phyloP scores from a whole-genome alignment of 2,888 invertebrate species.

The Rhagophthalmus giganteus region DNA sequence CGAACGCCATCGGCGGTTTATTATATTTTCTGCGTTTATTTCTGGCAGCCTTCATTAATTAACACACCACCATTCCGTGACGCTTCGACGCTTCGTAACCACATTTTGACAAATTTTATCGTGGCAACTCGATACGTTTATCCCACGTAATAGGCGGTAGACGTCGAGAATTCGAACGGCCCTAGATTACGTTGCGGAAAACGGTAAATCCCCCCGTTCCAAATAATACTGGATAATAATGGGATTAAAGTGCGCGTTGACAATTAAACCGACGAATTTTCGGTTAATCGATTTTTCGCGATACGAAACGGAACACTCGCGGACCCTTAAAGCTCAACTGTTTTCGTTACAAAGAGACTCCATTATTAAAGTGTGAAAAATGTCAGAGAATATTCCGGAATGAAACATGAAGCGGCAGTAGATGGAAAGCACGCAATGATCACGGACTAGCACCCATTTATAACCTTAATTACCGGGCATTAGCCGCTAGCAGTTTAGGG shows the following conservation, averaged over 20 bases:
- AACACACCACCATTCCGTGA: constrained; percentile 11
- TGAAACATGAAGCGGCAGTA: constrained; percentile 26
- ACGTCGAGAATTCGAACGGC: too few species aligned
- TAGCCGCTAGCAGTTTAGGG: constrained; percentile 28
- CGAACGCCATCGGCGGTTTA: constrained; percentile 19
- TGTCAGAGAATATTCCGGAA: constrained; percentile 22
- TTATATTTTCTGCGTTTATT: constrained; percentile 23
- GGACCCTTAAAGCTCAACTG: too few species aligned
- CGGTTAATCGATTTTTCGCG: too few species aligned
- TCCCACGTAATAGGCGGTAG: too few species aligned
- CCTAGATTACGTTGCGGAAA: too few species aligned
- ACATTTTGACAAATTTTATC: constrained; percentile 1
- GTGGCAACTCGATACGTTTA: too few species aligned
- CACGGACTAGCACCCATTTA: constrained; percentile 31
- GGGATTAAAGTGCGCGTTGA: too few species aligned
- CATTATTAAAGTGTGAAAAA: constrained; percentile 30
- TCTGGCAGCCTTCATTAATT: constrained; percentile 29
- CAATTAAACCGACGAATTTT: not conserved
- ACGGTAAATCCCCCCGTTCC: too few species aligned
- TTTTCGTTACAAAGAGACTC: constrained; percentile 23
- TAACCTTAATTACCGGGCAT: constrained; percentile 32
- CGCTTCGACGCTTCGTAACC: constrained; percentile 9
- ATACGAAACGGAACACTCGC: too few species aligned
- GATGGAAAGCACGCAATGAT: constrained; percentile 30
- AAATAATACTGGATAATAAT: too few species aligned